phyloP scores from a whole-genome alignment of 2,888 invertebrate species.

The Amiota communis region DNA sequence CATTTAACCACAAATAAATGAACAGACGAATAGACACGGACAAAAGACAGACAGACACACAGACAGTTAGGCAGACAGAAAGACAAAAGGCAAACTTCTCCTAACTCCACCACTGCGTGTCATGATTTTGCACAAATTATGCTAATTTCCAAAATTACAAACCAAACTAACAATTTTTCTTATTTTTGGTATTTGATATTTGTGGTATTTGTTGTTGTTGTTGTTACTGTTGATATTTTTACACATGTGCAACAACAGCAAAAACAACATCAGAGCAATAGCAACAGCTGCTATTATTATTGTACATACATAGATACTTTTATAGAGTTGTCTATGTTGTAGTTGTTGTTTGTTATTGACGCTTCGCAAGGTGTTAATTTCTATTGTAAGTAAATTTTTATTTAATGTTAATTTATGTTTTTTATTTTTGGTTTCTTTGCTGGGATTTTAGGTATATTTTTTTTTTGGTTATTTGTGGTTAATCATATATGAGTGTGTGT shows the following conservation, averaged over 20 bases:
- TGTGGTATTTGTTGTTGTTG: not conserved
- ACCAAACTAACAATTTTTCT: constrained; percentile 29
- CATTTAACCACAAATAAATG: too few relatives aligned
- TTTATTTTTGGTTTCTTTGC: not conserved
- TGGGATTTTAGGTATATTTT: not conserved
- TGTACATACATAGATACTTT: not conserved
- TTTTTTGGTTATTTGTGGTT: too few relatives aligned
- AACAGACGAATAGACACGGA: too few relatives aligned
- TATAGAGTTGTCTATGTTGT: not conserved
- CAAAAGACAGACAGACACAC: not conserved
- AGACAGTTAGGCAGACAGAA: not conserved
- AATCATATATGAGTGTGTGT: too few relatives aligned
- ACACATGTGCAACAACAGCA: not conserved
- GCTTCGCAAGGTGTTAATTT: constrained; percentile 56
- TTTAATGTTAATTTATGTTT: constrained; percentile 6
- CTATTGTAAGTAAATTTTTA: constrained; percentile 56
- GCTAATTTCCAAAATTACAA: constrained; percentile 64
- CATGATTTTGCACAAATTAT: constrained; percentile 67
- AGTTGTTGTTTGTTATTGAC: constrained; percentile 9
- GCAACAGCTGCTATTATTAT: not conserved
- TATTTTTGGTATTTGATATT: constrained; percentile 8
- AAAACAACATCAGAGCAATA: not conserved
- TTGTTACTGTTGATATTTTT: not conserved
- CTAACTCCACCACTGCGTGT: constrained; percentile 43
- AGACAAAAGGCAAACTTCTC: not conserved